Conservation (phyloP, 2,113 vertebrate genomes). For the Dipodomys stephensi region DNA sequence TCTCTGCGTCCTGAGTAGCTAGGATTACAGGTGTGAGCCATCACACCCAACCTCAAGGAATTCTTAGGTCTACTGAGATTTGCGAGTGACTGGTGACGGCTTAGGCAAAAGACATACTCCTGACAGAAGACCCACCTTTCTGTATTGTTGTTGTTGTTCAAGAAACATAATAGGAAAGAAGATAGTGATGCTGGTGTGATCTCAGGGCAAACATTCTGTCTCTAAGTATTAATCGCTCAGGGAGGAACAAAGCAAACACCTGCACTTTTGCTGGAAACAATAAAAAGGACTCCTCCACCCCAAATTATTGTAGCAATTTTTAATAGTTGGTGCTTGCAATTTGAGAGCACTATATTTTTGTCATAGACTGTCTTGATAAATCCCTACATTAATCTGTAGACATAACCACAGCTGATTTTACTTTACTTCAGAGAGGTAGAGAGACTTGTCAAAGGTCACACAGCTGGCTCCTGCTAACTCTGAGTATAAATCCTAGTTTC, state of each 20-base stretch:
- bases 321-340: neutral
- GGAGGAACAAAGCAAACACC: neutral
- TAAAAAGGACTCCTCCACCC: neutral
- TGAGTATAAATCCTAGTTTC: neutral
- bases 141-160: conserved; percentile 34
- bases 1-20: too few species aligned
- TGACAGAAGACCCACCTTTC: conserved; percentile 1
- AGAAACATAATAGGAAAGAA: conserved; percentile 1
- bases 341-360: too few species aligned
- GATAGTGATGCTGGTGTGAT: neutral
- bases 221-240: neutral
- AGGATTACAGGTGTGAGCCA: too few species aligned
- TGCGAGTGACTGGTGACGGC: neutral
- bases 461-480: neutral
- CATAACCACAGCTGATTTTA: too few species aligned
- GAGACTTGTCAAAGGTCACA: neutral
- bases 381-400: neutral
- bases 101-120: neutral
- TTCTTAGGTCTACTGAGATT: neutral
- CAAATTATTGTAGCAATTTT: neutral
- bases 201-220: neutral
- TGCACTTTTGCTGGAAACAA: neutral
- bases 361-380: neutral
- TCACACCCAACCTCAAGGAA: neutral
- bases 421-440: too few species aligned